Evolutionary conservation across 2,888 invertebrate genomes (phyloP), one percentile per base, ranked within the genome.

Genomic region (Lasioglossum figueresi): DNA sequence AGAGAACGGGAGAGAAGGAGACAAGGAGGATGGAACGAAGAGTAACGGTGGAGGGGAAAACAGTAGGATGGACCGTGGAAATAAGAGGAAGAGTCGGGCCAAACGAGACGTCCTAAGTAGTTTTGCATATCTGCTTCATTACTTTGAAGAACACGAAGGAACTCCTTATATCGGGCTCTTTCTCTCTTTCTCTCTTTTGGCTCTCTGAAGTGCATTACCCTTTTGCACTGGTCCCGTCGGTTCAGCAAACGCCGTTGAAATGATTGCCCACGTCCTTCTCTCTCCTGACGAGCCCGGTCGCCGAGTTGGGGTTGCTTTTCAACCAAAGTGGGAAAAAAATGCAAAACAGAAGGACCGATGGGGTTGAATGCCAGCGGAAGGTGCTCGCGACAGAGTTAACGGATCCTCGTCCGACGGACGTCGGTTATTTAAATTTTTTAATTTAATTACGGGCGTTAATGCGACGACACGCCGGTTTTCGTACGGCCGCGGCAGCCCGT

Each of bases 71-170:
- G 73, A 52, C 68, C 48, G 76, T 76, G 79, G 82, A 85, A 72
- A 84, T 66, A 86, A 76, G 84, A 85, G 66, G 81, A 73, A 73
- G 72, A 84, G 82, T 43, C 71, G 40, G n/a, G 77, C 84, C 82
- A 86, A 90, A 88, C 86, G 89, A 89, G 85, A 90, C 85, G 85
- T 88, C 81, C 86, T 88, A 90, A 90, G 91, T 90, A 92, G 88
- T 92, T 92, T 91, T 92, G 91, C 92, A 92, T 92, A 91, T 91
- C 92, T 92, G 88, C 90, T 92, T 93, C 91, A 92, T 93, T 92
- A 93, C 88, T 87, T 86, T 81, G 88, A 91, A 90, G 90, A 90
- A 91, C 88, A 86, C 83, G 88, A 76, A 86, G 85, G 84, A 88
- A 90, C 89, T 89, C 88, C 88, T 87, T 89, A 89, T 88, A 84